Conservation (phyloP, 2,113 vertebrate genomes). For the Xerus inauris region DNA sequence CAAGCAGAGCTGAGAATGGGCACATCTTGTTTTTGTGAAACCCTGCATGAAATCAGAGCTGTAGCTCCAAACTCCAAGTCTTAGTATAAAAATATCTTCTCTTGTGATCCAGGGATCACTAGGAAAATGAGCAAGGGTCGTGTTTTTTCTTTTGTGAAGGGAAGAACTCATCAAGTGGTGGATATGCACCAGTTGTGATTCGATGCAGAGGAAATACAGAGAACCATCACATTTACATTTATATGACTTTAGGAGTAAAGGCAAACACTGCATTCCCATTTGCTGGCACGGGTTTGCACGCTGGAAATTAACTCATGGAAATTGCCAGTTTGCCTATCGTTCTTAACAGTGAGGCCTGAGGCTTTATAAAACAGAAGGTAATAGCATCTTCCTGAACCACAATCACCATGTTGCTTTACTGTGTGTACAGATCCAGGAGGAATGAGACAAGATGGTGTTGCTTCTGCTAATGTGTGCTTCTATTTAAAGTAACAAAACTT, state of each 20-base stretch:
- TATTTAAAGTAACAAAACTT: neutral
- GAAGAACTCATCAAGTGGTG: neutral
- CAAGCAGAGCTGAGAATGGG: neutral
- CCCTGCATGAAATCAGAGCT: neutral
- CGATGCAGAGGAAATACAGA: neutral
- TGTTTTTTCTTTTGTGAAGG: neutral
- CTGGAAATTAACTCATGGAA: neutral
- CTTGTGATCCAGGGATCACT: neutral
- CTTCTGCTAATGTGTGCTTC: neutral
- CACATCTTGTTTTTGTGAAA: neutral
- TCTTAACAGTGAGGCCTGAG: neutral
- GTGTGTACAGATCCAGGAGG: neutral
- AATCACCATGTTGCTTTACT: neutral
- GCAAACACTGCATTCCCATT: neutral
- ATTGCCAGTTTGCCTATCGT: neutral
- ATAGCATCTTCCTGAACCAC: neutral
- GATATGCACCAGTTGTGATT: neutral
- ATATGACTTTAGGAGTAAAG: neutral
- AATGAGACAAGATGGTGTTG: neutral
- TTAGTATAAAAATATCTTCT: neutral
- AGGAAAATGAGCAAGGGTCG: constrained; percentile 34
- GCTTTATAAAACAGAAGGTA: neutral
- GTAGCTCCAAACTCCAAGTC: neutral
- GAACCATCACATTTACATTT: neutral
- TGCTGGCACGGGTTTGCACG: accelerated